phyloP scores from a whole-genome alignment of 2,797 vertebrate genomes.

The Fistularia tabacaria region DNA sequence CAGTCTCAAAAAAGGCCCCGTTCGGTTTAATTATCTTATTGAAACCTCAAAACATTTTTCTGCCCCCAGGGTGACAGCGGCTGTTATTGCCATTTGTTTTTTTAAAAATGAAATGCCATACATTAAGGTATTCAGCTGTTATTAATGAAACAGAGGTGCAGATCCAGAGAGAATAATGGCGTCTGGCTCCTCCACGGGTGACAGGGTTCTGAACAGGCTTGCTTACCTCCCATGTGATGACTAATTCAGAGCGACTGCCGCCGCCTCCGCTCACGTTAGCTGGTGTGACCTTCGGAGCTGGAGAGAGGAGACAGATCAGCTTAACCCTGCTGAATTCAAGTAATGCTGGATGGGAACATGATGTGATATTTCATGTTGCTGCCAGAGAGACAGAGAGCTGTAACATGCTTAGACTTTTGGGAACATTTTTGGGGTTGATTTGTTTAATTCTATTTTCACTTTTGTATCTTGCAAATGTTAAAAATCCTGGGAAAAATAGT shows the following conservation, averaged over 20 bases:
- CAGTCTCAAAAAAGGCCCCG: conserved; percentile 34
- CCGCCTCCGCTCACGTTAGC: conserved; percentile 95
- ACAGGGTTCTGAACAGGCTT: conserved; percentile 31
- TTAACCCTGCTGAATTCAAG: conserved; percentile 40
- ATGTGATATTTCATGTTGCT: conserved; percentile 11
- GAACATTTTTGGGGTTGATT: too few relatives aligned
- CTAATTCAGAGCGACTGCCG: conserved; percentile 95
- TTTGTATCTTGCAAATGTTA: too few relatives aligned
- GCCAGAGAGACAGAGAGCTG: neutral
- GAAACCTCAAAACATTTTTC: conserved; percentile 69
- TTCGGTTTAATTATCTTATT: conserved; percentile 73
- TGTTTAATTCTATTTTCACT: too few relatives aligned
- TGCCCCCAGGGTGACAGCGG: conserved; percentile 61
- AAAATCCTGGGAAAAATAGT: too few relatives aligned
- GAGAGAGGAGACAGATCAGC: conserved; percentile 52
- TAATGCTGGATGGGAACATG: conserved; percentile 12
- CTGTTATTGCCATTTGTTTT: conserved; percentile 70
- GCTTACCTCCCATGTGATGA: conserved; percentile 98
- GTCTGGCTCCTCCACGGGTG: conserved; percentile 50
- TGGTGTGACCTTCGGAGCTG: conserved; percentile 94
- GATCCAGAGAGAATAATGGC: conserved; percentile 56
- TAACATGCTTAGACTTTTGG: neutral
- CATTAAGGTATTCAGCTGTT: conserved; percentile 59
- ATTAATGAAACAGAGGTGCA: conserved; percentile 65
- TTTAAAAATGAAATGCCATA: conserved; percentile 72